Evolutionary conservation across 1,140 invertebrate species (phyloP).

Genomic region (Belonocnema kinseyi): DNA sequence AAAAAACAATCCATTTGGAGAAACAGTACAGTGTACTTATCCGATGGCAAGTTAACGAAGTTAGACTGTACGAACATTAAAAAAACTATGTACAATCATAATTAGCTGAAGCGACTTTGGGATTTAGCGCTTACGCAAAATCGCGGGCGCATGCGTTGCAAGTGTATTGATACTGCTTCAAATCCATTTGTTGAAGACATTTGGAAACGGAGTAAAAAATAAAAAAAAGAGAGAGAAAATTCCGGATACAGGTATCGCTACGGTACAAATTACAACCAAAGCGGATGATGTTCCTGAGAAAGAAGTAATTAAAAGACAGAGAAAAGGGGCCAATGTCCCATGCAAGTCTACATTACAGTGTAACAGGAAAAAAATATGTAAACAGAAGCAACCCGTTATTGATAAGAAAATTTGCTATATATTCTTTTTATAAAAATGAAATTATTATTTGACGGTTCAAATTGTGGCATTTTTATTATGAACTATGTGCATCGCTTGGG

Average conservation of each 20-base stretch:
- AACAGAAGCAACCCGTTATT: too few relatives aligned
- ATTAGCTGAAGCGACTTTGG: background rate
- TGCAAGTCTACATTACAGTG: too few relatives aligned
- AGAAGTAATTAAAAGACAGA: too few relatives aligned
- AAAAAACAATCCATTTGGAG: background rate
- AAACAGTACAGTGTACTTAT: too few relatives aligned
- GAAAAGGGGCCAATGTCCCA: too few relatives aligned
- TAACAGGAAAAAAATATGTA: too few relatives aligned
- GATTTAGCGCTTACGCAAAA: background rate
- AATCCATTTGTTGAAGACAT: background rate
- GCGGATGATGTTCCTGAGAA: too few relatives aligned
- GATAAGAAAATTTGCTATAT: background rate
- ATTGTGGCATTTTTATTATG: background rate
- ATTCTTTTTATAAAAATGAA: background rate
- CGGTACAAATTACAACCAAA: too few relatives aligned
- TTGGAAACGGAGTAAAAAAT: constrained; percentile 1
- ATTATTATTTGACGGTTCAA: background rate
- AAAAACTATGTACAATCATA: background rate
- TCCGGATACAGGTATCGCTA: too few relatives aligned
- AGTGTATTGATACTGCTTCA: background rate
- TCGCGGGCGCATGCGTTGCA: background rate
- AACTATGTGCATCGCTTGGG: background rate
- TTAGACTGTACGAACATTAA: background rate
- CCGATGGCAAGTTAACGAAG: too few relatives aligned
- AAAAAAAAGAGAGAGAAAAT: background rate